Evolutionary conservation across 2,888 invertebrate genomes (phyloP), one percentile per base, ranked within the genome.

Genomic region (Epirrhoe tristata): DNA sequence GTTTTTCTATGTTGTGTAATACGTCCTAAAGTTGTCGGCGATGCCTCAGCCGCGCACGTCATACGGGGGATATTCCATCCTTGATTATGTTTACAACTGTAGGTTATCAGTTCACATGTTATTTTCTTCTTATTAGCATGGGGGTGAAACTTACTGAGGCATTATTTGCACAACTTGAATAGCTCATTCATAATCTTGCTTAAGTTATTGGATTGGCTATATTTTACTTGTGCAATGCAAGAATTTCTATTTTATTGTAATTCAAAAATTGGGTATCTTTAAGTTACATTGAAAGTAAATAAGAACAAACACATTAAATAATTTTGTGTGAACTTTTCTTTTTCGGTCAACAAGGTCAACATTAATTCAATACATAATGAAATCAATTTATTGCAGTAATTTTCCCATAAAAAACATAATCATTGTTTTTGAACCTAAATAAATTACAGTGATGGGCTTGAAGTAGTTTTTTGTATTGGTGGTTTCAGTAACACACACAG

Each of bases 1-100:
- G 78, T 76, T 70, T 78, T 78, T 78, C 74, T 72, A 79, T 73
- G 86, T 92, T 91, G 90, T 91, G 88, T 90, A 91, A 91, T 87
- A 84, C 77, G 81, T 54, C 51, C 50, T 50, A 52, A 46, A 53
- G 34, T 54, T 66, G 59, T 63, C 64, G 64, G 61, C 63, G 52
- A 31, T 62, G 54, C 58, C 53, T 54, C 39, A 46, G 58, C 61
- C 58, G 55, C 69, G 61, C 51, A 70, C 70, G 69, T 72, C 70
- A 69, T 56, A 50, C 32, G 12, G 17, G 53, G 66, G 58, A 65
- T 64, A 67, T 69, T 59, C 70, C 70, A 66, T 63, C 65, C 55
- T 51, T 66, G 63, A 63, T 39, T 63, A 56, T 74, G 74, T 74
- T 70, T 70, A 59, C 67, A 64, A 53, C 67, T 70, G 66, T 72